These are phyloP conservation scores for Tychaedon coryphoeus DNA, from an alignment of 2,113 vertebrate species.

Conservation along the genomic window DNA sequence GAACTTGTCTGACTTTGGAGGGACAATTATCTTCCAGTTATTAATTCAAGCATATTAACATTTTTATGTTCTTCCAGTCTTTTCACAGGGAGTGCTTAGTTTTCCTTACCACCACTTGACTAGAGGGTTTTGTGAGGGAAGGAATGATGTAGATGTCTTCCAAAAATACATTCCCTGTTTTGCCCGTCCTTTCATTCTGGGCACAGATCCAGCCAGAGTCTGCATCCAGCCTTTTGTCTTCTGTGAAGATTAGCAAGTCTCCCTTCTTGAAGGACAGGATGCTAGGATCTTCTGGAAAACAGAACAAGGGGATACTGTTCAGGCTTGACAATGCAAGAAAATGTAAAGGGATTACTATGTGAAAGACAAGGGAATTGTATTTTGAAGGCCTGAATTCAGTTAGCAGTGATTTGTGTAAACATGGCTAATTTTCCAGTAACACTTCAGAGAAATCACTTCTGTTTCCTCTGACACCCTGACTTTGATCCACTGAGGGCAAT, in stretches of 20 bases:
- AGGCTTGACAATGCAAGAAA: neutral
- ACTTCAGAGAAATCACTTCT: neutral
- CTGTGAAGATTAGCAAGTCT: constrained; percentile 84
- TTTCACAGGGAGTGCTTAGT: neutral
- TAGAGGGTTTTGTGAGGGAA: constrained; percentile 83
- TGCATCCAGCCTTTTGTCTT: constrained; percentile 75
- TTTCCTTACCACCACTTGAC: constrained; percentile 84
- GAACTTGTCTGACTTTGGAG: neutral
- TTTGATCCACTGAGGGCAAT: neutral
- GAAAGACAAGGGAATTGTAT: neutral
- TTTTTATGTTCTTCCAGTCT: neutral
- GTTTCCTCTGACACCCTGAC: neutral
- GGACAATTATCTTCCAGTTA: neutral
- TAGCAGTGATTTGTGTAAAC: neutral
- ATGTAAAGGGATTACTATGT: neutral
- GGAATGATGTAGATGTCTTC: constrained; percentile 83
- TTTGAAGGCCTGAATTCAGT: neutral
- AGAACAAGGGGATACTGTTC: neutral
- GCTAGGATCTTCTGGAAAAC: constrained; percentile 78
- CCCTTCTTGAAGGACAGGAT: constrained; percentile 88
- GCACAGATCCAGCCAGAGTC: constrained; percentile 82
- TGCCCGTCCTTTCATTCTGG: constrained; percentile 79
- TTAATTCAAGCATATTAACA: neutral
- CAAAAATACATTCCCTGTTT: constrained; percentile 79
- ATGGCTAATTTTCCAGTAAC: neutral